phyloP scores from a whole-genome alignment of 1,140 invertebrate genomes.

The Melanaphis sacchari region DNA sequence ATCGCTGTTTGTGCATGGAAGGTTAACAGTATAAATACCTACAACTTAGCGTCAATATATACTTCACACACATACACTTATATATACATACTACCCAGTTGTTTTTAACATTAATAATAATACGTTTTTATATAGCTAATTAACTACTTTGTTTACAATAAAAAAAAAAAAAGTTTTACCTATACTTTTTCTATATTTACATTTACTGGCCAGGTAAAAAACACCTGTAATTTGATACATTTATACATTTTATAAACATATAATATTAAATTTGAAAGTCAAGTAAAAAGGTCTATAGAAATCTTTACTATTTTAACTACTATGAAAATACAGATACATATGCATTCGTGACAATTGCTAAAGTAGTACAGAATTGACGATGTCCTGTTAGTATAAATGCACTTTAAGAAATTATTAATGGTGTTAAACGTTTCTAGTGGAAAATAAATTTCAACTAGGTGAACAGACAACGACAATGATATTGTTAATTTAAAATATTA shows the following conservation, averaged over 20 bases:
- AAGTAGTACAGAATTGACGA: no score
- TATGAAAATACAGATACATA: neutral
- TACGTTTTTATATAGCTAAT: neutral
- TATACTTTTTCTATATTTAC: no score
- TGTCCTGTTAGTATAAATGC: neutral
- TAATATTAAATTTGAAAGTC: neutral
- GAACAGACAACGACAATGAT: neutral
- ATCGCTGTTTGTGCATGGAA: neutral
- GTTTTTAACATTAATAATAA: neutral
- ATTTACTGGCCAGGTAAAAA: neutral
- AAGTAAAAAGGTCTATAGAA: neutral
- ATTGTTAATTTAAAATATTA: neutral
- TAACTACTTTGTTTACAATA: neutral
- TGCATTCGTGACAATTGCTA: no score
- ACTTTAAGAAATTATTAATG: neutral
- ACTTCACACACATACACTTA: neutral
- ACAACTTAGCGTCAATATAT: neutral
- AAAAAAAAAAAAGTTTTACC: neutral
- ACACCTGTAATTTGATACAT: neutral
- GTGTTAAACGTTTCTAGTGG: neutral
- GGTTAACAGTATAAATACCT: neutral
- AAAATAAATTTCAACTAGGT: neutral
- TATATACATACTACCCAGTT: no score
- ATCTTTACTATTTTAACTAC: neutral
- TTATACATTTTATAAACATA: neutral